A percentile compares a stretch with the other conserved stretches of the same genome.
Evolutionary conservation across 2,113 vertebrate genomes (phyloP).

Genomic region (Paramisgurnus dabryanus): DNA sequence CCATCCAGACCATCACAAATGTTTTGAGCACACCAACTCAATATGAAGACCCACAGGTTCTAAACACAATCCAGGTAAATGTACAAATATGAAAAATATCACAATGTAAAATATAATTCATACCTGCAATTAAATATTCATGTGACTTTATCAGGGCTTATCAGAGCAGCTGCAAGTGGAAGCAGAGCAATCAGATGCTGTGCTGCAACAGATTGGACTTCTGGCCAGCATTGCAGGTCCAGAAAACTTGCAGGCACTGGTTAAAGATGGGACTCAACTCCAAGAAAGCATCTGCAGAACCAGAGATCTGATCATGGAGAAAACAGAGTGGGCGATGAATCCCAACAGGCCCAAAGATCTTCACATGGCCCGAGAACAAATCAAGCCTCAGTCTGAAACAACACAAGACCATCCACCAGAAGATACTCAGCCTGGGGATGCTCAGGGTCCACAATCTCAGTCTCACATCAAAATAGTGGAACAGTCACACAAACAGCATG

Average conservation of each 20-base stretch:
- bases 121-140: not conserved
- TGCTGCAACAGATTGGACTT: constrained; percentile 76
- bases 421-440: not conserved
- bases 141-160: constrained; percentile 53
- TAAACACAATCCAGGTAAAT: constrained; percentile 63
- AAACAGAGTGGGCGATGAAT: constrained; percentile 70
- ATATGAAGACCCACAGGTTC: constrained; percentile 48
- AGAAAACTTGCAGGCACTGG: constrained; percentile 72
- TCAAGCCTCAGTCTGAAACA: not conserved
- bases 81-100: not conserved
- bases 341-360: constrained; percentile 6
- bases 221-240: constrained; percentile 65
- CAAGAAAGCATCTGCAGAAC: constrained; percentile 69
- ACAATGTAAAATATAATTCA: not conserved
- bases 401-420: not conserved
- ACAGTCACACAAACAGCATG: not conserved
- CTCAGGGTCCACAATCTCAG: not conserved
- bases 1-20: constrained; percentile 59
- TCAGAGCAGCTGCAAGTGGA: constrained; percentile 77
- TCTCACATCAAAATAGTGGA: not conserved
- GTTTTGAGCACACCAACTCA: constrained; percentile 52
- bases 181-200: constrained; percentile 72
- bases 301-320: constrained; percentile 79
- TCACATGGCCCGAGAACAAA: not conserved
- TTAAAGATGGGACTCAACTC: constrained; percentile 62